phyloP scores from a whole-genome alignment of 2,888 invertebrate genomes.

The Resseliella maxima region DNA sequence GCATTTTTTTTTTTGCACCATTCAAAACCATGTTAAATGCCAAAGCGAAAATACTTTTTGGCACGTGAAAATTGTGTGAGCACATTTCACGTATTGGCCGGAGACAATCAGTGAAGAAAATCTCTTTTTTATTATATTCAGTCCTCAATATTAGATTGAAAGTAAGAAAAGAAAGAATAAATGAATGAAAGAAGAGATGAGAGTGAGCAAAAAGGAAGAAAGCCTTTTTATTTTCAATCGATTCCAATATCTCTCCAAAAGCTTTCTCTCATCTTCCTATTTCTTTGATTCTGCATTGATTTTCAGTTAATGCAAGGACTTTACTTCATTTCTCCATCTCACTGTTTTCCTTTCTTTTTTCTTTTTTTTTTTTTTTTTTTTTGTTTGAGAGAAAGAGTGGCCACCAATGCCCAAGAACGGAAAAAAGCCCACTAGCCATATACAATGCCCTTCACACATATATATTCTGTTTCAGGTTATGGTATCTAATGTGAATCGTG shows the following conservation, averaged over 20 bases:
- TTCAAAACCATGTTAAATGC: conserved; percentile 38
- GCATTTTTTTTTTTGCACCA: not conserved
- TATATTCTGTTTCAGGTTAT: conserved; percentile 6
- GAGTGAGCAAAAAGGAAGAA: no score
- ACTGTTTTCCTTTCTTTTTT: not conserved
- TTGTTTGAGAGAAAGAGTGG: not conserved
- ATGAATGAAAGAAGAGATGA: no score
- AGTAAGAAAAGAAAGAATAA: no score
- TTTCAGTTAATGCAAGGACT: no score
- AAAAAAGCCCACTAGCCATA: not conserved
- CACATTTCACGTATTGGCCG: not conserved
- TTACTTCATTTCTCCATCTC: no score
- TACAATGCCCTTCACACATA: not conserved
- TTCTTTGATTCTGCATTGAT: not conserved
- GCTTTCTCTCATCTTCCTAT: not conserved
- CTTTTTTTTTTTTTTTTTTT: not conserved
- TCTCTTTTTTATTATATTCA: conserved; percentile 35
- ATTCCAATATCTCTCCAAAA: conserved; percentile 19
- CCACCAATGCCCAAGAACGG: not conserved
- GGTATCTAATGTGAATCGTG: conserved; percentile 48
- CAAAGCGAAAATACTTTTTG: not conserved
- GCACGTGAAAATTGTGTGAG: conserved; percentile 11
- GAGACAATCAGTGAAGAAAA: conserved; percentile 19
- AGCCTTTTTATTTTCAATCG: conserved; percentile 39
- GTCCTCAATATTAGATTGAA: no score